Evolutionary conservation across 2,888 invertebrate species (phyloP).

Genomic region (Belgica antarctica): DNA sequence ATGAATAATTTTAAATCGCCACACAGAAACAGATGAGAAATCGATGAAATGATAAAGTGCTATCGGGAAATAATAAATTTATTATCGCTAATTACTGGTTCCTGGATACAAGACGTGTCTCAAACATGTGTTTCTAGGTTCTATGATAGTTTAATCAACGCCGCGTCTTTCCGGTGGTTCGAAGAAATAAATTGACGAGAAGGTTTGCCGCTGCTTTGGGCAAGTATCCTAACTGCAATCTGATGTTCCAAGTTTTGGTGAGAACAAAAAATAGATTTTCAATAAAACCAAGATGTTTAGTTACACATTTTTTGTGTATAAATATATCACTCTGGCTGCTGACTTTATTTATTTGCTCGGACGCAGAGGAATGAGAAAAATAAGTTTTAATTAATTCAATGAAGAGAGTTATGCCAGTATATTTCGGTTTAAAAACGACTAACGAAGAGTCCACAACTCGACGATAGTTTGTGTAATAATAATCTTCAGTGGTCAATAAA

Average conservation of each 20-base stretch:
- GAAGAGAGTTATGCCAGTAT: conserved; percentile 40
- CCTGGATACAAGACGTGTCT: too few relatives aligned
- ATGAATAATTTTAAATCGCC: conserved; percentile 15
- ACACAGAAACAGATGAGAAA: not conserved
- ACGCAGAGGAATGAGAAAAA: not conserved
- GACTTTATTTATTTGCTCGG: conserved; percentile 39
- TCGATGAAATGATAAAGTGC: conserved; percentile 29
- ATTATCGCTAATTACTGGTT: conserved; percentile 33
- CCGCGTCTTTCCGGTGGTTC: too few relatives aligned
- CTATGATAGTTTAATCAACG: too few relatives aligned
- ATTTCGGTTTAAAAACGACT: not conserved
- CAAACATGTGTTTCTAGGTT: too few relatives aligned
- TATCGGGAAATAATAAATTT: conserved; percentile 41
- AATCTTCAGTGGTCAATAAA: conserved; percentile 8
- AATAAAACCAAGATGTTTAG: conserved; percentile 20
- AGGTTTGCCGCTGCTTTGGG: too few relatives aligned
- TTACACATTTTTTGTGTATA: conserved; percentile 33
- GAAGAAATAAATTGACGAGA: too few relatives aligned
- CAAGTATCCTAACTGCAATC: too few relatives aligned
- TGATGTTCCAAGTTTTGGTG: too few relatives aligned
- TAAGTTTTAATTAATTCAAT: conserved; percentile 43
- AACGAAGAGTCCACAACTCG: not conserved
- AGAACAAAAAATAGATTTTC: not conserved
- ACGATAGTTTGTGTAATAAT: conserved; percentile 6
- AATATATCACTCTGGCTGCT: conserved; percentile 40